phyloP scores from a whole-genome alignment of 2,888 invertebrate species.

The Amblyjoppa proteus region DNA sequence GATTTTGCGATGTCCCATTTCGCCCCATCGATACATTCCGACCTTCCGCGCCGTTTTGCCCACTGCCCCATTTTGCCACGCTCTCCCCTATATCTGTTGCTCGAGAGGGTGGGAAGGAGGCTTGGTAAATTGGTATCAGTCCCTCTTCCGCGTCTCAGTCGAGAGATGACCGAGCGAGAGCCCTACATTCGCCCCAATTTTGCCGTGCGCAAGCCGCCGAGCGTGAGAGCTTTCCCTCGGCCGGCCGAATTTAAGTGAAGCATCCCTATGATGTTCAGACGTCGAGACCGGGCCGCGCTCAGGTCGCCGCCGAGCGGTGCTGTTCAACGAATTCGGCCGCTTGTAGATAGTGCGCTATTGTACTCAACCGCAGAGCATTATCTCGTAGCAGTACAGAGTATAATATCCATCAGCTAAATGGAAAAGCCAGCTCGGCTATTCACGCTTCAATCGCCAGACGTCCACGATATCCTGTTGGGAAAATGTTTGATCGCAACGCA shows the following conservation, averaged over 20 bases:
- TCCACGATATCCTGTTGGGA: not conserved
- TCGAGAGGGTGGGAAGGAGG: not conserved
- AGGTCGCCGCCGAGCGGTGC: not conserved
- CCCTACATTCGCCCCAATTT: conserved; percentile 37
- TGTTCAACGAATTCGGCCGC: not conserved
- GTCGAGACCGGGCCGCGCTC: not conserved
- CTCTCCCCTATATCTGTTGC: too few relatives aligned
- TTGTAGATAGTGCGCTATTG: not conserved
- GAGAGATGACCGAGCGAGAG: conserved; percentile 39
- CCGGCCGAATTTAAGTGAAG: conserved; percentile 22
- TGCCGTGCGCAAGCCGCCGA: conserved; percentile 13
- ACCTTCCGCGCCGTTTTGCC: too few relatives aligned
- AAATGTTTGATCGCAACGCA: not conserved
- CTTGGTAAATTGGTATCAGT: conserved; percentile 21
- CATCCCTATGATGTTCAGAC: conserved; percentile 18
- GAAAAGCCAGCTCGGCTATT: not conserved
- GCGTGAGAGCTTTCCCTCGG: conserved; percentile 1
- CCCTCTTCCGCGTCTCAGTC: conserved; percentile 23
- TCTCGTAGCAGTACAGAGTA: not conserved
- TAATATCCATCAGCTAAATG: not conserved
- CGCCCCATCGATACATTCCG: too few relatives aligned
- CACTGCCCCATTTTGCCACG: too few relatives aligned
- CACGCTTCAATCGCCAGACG: conserved; percentile 1
- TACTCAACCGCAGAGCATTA: not conserved
- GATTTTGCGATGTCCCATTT: not conserved